Conservation (phyloP, 2,888 invertebrate species). For the Brenthis hecate region DNA sequence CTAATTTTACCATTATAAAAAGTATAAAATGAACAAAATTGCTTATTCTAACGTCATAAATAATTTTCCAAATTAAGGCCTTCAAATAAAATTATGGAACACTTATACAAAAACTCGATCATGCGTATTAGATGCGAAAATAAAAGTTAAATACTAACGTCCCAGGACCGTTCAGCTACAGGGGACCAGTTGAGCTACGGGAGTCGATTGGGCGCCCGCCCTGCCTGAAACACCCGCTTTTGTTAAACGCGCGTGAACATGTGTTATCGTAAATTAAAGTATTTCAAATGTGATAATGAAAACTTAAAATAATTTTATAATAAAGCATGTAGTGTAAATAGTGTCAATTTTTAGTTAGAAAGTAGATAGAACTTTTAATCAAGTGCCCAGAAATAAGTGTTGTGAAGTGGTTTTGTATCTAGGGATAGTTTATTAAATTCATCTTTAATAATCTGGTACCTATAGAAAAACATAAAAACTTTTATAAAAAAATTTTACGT, state of each 20-base stretch:
- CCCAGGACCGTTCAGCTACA: slow-evolving; percentile 24
- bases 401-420: background rate
- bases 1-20: too few species aligned
- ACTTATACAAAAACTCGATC: background rate
- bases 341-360: background rate
- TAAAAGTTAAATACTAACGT: slow-evolving; percentile 9
- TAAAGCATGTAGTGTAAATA: too few species aligned
- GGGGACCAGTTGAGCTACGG: slow-evolving; percentile 33
- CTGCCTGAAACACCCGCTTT: background rate
- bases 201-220: slow-evolving; percentile 39
- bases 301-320: too few species aligned
- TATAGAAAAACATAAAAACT: too few species aligned
- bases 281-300: background rate
- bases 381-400: slow-evolving; percentile 11
- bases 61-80: background rate
- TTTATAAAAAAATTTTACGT: too few species aligned
- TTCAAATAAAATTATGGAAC: slow-evolving; percentile 2
- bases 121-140: slow-evolving; percentile 17
- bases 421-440: background rate
- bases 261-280: slow-evolving; percentile 10
- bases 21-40: too few species aligned
- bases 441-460: too few species aligned
- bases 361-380: slow-evolving; percentile 7
- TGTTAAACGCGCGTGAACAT: background rate
- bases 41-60: background rate